A percentile compares a stretch with the other conserved stretches of the same genome.
Conservation (phyloP, 2,113 vertebrate genomes). For the cat (Felis catus) region DNA sequence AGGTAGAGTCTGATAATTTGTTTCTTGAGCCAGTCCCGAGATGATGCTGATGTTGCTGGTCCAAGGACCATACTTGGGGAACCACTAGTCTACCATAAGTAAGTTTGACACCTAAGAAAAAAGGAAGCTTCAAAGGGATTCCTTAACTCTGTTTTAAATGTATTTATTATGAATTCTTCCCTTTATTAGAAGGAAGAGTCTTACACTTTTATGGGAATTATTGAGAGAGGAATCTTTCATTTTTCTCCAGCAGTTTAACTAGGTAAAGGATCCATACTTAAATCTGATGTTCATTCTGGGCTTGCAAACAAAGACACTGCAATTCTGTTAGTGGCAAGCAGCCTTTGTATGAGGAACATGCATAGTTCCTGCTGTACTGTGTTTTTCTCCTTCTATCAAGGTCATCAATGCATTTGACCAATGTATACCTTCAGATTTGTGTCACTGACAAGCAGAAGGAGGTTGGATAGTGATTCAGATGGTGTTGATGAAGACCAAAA, state of each 20-base stretch:
- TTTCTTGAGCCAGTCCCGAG: neutral
- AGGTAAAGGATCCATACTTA: neutral
- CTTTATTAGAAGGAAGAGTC: neutral
- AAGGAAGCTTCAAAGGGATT: neutral
- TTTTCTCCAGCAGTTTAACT: neutral
- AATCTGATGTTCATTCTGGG: neutral
- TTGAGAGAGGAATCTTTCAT: neutral
- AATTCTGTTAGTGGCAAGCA: neutral
- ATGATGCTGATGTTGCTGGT: neutral
- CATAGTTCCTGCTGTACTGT: neutral
- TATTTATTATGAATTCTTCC: neutral
- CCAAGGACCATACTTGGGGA: neutral
- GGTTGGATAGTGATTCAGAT: constrained; percentile 39
- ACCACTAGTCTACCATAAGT: neutral
- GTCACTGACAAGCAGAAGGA: constrained; percentile 16
- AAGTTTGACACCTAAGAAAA: neutral
- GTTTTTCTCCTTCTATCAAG: neutral
- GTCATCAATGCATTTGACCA: neutral
- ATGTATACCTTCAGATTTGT: constrained; percentile 51
- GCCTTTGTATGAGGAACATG: neutral
- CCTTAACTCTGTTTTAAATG: neutral
- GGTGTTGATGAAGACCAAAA: constrained; percentile 57
- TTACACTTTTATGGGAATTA: neutral
- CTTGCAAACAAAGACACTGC: neutral
- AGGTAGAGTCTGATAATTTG: neutral